Base-by-base conservation (phyloP, 2,888 invertebrate genomes). In the Drosophila multiciliata region DNA sequence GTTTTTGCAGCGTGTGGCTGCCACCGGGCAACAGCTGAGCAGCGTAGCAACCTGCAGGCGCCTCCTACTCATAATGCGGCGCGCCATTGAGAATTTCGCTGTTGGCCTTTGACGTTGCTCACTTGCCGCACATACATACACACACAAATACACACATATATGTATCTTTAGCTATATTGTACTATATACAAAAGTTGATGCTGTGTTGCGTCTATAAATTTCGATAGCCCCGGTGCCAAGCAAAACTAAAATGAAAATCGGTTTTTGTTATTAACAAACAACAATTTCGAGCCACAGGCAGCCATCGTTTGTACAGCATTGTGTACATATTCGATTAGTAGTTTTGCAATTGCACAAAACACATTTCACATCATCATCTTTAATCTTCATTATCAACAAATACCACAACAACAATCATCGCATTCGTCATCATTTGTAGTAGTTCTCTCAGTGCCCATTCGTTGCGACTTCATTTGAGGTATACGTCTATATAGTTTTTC, bases 31-130 rank as follows among this genome's bases (percentile, higher is more conserved):
- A 84, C 89, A 85, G 85, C 89, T 85, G 87, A 87, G 87, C 69
- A 87, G 81, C 67, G 60, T 38, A 52, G 55, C 82, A 68, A 67
- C 77, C 74, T 75, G 73, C 73, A 61, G 48, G 50, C 60, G 59
- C 75, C 79, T 62, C 73, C 84, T 77, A 87, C 84, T 77, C 82
- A 74, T 52, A 63, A 71, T 61, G 57, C 67, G 63, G 68, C 68
- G 54, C 65, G 81, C 89, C 89, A 86, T 89, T 86, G 89, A 87
- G 88, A 83, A 79, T 80, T 76, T 73, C 66, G 54, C 64, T 38
- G 49, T 63, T 76, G 58, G 74, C 66, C 67, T 78, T 86, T 83
- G 84, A 81, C 87, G 84, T 78, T 79, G 75, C 67, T 67, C 65
- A 48, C 11, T 66, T 40, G 48, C 45, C 23, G 55, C 53, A 55